Base-by-base conservation (phyloP, 2,113 vertebrate genomes). In the Catagonus wagneri region DNA sequence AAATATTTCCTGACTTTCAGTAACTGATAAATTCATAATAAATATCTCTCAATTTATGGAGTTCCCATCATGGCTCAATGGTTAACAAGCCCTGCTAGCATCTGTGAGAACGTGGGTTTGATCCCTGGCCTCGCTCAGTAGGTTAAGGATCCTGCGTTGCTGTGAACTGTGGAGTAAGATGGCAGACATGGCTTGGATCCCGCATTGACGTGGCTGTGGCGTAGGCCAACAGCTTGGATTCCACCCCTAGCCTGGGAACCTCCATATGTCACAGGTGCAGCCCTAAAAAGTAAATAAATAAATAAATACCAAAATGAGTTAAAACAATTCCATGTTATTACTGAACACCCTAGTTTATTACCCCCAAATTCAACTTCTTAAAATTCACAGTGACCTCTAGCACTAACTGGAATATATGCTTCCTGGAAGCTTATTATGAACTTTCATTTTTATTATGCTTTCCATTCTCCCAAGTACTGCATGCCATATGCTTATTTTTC, bases 401-500 rank as follows among this genome's bases (percentile, higher is more conserved):
- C 3, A 39, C 11, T 74, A 36, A 65, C 15, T 56, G 50, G 27
- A 83, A 76, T 79, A 29, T 58, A 20, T 65, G 5, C 3, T 66
- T 91, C 32, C 69, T 69, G 19, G 76, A 54, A 84, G 29, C 6
- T 83, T 61, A 50, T 34, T 72, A 50, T 60, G 32, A 50, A 19
- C 66, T 76, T 94, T 89, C 13, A 29, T 75, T 94, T 97, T 86
- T 83, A 50, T 91, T 39, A 39, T 52, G 87, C 32, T 44, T 93
- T 25, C 39, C 81, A 34, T 80, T 88, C 56, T 88, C 54, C 32
- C 27, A 91, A 69, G 14, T 13, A n/a, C 6, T 39, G 56, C 63
- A 58, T 75, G 52, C 13, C 3, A 13, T n/a, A 32, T 69, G 14
- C 20, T 92, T 83, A 65, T 80, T 93, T 95, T 93, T 66, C 15